These are phyloP conservation scores for Lerema accius DNA, from an alignment of 1,140 invertebrate species.

Conservation along the genomic window DNA sequence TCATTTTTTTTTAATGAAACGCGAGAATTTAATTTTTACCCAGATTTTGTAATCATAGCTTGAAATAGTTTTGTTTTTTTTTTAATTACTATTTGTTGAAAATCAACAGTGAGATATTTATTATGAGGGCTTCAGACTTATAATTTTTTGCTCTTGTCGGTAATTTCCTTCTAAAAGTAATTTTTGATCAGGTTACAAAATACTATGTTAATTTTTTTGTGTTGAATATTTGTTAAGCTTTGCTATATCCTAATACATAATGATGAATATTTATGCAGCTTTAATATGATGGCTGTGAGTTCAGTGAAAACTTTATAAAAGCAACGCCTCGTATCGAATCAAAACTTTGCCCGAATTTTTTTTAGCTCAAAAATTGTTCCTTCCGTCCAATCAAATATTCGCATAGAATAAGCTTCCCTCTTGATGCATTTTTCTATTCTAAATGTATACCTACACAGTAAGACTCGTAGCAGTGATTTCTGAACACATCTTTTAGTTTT, in stretches of 20 bases:
- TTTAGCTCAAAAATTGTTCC: constrained; percentile 73
- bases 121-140: too few species aligned
- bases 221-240: too few species aligned
- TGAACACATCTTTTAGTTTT: not conserved
- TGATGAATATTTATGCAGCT: constrained; percentile 19
- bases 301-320: constrained; percentile 31
- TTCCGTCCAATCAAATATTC: constrained; percentile 74
- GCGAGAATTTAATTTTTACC: too few species aligned
- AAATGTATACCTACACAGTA: not conserved
- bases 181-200: too few species aligned
- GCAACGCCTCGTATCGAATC: constrained; percentile 44
- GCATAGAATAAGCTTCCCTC: constrained; percentile 65
- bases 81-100: too few species aligned
- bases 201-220: not conserved
- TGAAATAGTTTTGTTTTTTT: too few species aligned
- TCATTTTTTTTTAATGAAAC: too few species aligned
- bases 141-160: too few species aligned
- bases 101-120: too few species aligned
- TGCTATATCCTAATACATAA: not conserved
- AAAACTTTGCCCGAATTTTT: constrained; percentile 54
- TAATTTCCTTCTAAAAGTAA: too few species aligned
- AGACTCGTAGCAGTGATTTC: constrained; percentile 5
- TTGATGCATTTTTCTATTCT: constrained; percentile 42
- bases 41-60: too few species aligned
- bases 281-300: constrained; percentile 39